Evolutionary conservation across 2,888 invertebrate genomes (phyloP).

Genomic region (Marasmarcha lunaedactyla): DNA sequence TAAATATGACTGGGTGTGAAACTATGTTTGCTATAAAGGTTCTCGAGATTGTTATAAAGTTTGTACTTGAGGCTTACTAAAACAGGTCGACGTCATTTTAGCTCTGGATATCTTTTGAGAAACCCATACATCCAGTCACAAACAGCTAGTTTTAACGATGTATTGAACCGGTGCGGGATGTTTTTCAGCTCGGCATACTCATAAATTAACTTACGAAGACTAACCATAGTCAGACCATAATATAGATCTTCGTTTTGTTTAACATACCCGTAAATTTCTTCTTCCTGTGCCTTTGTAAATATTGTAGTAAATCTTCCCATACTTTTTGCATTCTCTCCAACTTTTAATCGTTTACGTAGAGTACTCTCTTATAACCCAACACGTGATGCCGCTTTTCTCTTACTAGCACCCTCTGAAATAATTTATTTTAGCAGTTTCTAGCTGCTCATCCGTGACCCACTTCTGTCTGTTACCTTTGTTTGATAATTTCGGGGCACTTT

Average conservation of each 20-base stretch:
- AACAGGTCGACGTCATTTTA: constrained; percentile 11
- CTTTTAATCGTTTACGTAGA: constrained; percentile 16
- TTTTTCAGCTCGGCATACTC: constrained; percentile 10
- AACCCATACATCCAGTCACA: constrained; percentile 16
- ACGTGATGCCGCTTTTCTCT: constrained; percentile 12
- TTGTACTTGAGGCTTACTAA: too few relatives aligned
- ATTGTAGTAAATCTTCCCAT: constrained; percentile 13
- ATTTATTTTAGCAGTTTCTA: constrained; percentile 12
- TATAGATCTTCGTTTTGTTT: constrained; percentile 10
- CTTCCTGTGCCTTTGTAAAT: constrained; percentile 13
- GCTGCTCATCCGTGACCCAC: constrained; percentile 9
- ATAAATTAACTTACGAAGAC: constrained; percentile 14
- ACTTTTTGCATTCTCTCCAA: constrained; percentile 8
- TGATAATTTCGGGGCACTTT: constrained; percentile 13
- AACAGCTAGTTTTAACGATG: constrained; percentile 14
- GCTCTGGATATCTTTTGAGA: constrained; percentile 13
- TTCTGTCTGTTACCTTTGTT: constrained; percentile 10
- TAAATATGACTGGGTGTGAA: constrained; percentile 19
- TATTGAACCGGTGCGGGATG: constrained; percentile 9
- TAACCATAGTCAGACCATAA: constrained; percentile 13
- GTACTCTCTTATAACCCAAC: constrained; percentile 13
- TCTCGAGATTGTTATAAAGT: constrained; percentile 18
- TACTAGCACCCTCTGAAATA: constrained; percentile 14
- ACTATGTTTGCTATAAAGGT: constrained; percentile 15
- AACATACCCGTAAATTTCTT: constrained; percentile 12